Evolutionary conservation across 1,140 invertebrate genomes (phyloP), one percentile per base, ranked within the genome.

Genomic region (Nasonia giraulti): DNA sequence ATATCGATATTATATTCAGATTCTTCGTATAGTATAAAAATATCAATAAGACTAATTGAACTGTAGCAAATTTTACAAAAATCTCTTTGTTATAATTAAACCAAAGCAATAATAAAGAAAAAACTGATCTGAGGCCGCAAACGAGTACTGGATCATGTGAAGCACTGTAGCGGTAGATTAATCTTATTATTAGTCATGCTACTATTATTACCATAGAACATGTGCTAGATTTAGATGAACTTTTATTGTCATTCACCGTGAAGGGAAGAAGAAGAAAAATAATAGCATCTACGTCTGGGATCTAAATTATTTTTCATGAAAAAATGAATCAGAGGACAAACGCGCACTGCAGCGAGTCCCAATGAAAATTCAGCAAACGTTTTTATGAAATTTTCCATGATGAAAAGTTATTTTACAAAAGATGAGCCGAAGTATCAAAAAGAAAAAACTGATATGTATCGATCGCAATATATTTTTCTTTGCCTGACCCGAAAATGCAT

Each of bases 171-270:
- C 11, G 6, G 40, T 71, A 71, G 37, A 31, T 44, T 31, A 40
- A 80, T 80, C 33, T 62, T 62, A 62, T 62, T 62, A 62, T 62
- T 62, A 62, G 55, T 62, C 55, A 62, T 62, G 20, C 55, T 62
- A 62, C 17, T 62, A n/a, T 62, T 62, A 71, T 71, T 31, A 31
- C 23, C 23, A 71, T 31, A 82, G 33, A 75, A 66, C 76, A 82
- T 44, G 69, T 75, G 50, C 73, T 75, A 82, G 80, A 75, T 66
- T 76, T 82, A 82, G 47, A 82, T 66, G 27, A 50, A 50, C 11
- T 27, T 82, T 27, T 20, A 75, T 20, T 75, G 40, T 82, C 69
- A n/a, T 62, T 71, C 68, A n/a, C 68, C 68, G 31, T 31, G 27
- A 31, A 23, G 27, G 17, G 11, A 33, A 79, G 10, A 55, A 79